A percentile compares a stretch with the other conserved stretches of the same genome.
Conservation (phyloP, 1,140 invertebrate genomes). For the Eurosta solidaginis region DNA sequence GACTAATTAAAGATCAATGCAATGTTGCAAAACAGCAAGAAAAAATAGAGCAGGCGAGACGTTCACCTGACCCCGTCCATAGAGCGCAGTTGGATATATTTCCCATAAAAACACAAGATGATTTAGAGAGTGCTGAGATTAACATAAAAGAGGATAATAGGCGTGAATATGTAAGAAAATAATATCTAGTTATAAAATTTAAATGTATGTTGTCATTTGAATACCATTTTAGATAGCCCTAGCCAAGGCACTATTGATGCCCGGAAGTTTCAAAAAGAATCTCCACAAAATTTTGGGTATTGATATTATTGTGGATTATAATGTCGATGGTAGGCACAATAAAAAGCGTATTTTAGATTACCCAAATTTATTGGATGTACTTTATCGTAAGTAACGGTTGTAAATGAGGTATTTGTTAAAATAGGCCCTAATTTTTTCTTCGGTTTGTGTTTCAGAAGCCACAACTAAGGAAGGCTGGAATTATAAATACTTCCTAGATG, state of each 20-base stretch:
- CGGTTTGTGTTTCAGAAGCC: background rate
- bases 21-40: background rate
- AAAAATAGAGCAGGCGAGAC: background rate
- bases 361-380: background rate
- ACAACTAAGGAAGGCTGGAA: constrained; percentile 6
- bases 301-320: background rate
- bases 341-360: background rate
- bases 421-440: background rate
- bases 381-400: background rate
- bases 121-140: background rate
- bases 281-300: background rate
- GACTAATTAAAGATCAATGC: background rate
- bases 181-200: no score
- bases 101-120: background rate
- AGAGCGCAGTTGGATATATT: background rate
- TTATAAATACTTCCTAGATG: background rate
- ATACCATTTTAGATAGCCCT: background rate
- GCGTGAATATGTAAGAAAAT: background rate
- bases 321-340: constrained; percentile 1
- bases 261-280: constrained; percentile 19
- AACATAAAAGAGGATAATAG: background rate
- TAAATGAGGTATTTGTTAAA: background rate
- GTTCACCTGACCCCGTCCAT: no score
- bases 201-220: no score
- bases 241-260: background rate